Evolutionary conservation across 2,113 vertebrate genomes (phyloP), one percentile per base, ranked within the genome.

Genomic region (Cynocephalus volans): DNA sequence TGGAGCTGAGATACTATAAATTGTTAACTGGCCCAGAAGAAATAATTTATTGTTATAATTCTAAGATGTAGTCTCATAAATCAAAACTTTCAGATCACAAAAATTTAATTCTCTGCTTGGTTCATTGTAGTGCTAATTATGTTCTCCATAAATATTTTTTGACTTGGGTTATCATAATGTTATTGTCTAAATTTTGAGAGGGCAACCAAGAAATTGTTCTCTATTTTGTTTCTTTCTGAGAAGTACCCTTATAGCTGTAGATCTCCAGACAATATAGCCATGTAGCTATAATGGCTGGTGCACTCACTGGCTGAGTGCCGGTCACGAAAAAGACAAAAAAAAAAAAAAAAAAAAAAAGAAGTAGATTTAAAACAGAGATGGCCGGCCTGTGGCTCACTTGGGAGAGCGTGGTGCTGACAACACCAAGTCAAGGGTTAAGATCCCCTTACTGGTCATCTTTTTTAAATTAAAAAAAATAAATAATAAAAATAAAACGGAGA

Each of bases 71-170:
- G 21, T 90, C 14, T 93, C 58, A 45, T 92, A 58, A 65, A 11
- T 65, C 73, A 95, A 28, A 31, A 60, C 8, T 82, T 85, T 72
- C 33, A 77, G 23, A 65, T 70, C 31, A 52, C 83, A 92, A 45
- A 77, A 52, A 19, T 96, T 82, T 62, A 33, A 62, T 88, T 94
- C 50, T 90, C 33, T 81, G 33, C 36, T 93, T 87, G 28, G 28
- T 88, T 75, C 58, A 79, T 96, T 87, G 50, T 33, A 94, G 67
- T 84, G 60, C 24, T 88, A 52, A 45, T 70, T 85, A 64, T 82
- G 7, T 67, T 79, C n/a, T 81, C 70, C n/a, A 28, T 79, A 92
- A 92, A 52, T 73, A 12, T 80, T 88, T 69, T 97, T 94, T 62
- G 9, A 96, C 19, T 70, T 33, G 26, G 60, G 17, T 75, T 76